Evolutionary conservation across 2,113 vertebrate genomes (phyloP).

Genomic region (Malurus melanocephalus): DNA sequence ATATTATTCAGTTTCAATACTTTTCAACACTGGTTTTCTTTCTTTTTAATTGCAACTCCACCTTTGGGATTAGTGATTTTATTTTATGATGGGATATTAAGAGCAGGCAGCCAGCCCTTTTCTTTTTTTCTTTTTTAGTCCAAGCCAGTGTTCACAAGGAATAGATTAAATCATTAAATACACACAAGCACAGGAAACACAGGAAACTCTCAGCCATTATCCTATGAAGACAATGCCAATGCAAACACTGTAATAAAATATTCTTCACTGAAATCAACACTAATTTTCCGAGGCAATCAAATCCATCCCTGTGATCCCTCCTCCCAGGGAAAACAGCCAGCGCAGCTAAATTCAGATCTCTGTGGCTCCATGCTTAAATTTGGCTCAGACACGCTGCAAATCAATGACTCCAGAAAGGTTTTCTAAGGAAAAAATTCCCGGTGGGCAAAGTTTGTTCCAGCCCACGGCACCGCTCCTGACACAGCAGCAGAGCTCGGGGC

Average conservation of each 20-base stretch:
- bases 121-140: neutral
- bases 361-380: constrained; percentile 20
- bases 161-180: constrained; percentile 52
- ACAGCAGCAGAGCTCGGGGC: neutral
- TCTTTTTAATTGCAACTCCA: constrained; percentile 10
- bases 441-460: neutral
- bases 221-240: constrained; percentile 34
- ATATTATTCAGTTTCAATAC: neutral
- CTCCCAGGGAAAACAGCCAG: constrained; percentile 50
- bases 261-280: constrained; percentile 61
- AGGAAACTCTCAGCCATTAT: constrained; percentile 48
- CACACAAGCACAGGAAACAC: constrained; percentile 40
- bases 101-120: neutral
- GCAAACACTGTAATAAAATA: constrained; percentile 62
- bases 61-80: constrained; percentile 39
- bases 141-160: constrained; percentile 3
- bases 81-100: constrained; percentile 31
- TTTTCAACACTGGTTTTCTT: neutral
- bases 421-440: neutral
- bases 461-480: neutral
- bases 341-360: neutral
- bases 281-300: constrained; percentile 56
- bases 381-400: constrained; percentile 1
- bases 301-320: constrained; percentile 46
- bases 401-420: constrained; percentile 17